A percentile compares a stretch with the other conserved stretches of the same genome.
These are phyloP conservation scores for Drosophila eohydei DNA, from an alignment of 2,888 invertebrate species.

Conservation along the genomic window DNA sequence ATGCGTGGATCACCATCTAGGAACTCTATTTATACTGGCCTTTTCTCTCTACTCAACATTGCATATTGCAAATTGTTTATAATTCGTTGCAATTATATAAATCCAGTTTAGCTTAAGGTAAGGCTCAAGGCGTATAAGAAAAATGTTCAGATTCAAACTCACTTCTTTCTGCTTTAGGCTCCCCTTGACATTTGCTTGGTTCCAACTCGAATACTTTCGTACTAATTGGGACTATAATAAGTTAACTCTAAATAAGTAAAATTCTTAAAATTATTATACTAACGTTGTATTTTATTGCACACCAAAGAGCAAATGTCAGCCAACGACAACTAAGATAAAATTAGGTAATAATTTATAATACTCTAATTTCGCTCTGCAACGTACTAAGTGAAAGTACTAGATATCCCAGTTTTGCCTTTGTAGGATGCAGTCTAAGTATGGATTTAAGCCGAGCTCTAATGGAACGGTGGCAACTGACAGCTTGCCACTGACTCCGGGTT, in stretches of 20 bases:
- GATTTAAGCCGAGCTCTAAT: constrained; percentile 31
- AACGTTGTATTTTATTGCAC: background rate
- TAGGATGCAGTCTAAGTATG: constrained; percentile 12
- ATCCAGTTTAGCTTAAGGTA: background rate
- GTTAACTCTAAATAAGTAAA: background rate
- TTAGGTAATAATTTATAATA: constrained; percentile 1
- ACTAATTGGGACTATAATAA: too few species aligned
- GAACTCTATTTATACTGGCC: background rate
- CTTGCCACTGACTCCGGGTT: constrained; percentile 19
- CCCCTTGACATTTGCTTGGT: too few species aligned
- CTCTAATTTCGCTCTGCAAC: background rate
- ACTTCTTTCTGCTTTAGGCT: background rate
- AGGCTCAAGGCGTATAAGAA: background rate
- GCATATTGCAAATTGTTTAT: background rate
- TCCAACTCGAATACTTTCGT: too few species aligned
- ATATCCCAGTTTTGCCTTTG: background rate
- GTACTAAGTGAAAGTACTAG: background rate
- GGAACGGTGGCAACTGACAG: constrained; percentile 31
- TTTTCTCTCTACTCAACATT: background rate
- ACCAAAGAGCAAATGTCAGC: too few species aligned
- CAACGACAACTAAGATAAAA: background rate
- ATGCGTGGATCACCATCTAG: constrained; percentile 7
- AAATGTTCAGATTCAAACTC: background rate
- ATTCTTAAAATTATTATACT: too few species aligned
- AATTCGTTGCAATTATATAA: background rate